Base-by-base conservation (phyloP, 1,140 invertebrate genomes). In the Drosophila pandora region DNA sequence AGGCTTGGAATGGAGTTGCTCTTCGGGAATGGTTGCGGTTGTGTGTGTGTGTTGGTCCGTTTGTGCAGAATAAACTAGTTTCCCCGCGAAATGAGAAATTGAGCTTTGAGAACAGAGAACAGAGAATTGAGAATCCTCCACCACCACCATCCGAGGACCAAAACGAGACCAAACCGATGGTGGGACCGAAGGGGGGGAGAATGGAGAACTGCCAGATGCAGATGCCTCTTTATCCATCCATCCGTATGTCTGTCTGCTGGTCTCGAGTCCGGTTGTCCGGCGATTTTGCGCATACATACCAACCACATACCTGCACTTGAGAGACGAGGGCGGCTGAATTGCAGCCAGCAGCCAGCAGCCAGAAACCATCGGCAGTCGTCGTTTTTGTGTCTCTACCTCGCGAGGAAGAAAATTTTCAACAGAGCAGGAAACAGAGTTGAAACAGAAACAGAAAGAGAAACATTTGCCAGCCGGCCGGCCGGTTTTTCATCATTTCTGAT, bases 301-400 rank as follows among this genome's bases (percentile, higher is more conserved):
- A 28, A 28, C 25, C 25, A 28, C 25, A 28, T 37, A 37, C 34
- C 34, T 37, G 34, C 34, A 37, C 32, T 32, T 32, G 34, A 10
- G 34, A 37, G 34, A 37, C 34, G 34, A 37, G 34, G 34, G 34
- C 34, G 34, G 12, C 34, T 10, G 34, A 37, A 37, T 12, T 12
- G 34, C 3, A 4, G 34, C 34, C 17, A 17, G 17, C n/a, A n/a
- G n/a, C n/a, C n/a, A n/a, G 34, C 3, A 4, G 34, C 34, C 17
- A 17, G 17, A 10, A 37, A 37, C 10, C 34, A 37, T 37, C 34
- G 34, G 34, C 10, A 37, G 47, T 25, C 47, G 25, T 60, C 57
- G 57, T 30, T 81, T 79, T 76, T 84, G 80, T 84, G 80, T 84
- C 49, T 83, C 71, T 84, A 83, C 58, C 52, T 84, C 54, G 41